Percentiles rank a stretch among this genome's conserved stretches.
phyloP scores from a whole-genome alignment of 1,140 invertebrate genomes.

The Paralvinella palmiformis region DNA sequence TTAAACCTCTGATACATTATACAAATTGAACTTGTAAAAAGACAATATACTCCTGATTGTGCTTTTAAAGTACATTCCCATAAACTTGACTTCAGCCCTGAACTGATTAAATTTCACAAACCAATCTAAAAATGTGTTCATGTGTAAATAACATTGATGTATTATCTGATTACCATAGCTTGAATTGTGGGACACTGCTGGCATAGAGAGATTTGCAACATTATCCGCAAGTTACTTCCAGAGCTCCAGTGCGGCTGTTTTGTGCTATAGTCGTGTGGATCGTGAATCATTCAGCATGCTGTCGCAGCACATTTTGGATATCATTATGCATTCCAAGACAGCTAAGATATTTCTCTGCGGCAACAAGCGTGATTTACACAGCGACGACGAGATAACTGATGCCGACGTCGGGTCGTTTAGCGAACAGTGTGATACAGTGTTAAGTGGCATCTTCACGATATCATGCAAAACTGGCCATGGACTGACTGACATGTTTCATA shows the following conservation, averaged over 20 bases:
- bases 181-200: constrained; percentile 88
- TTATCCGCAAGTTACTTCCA: constrained; percentile 90
- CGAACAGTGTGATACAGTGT: constrained; percentile 85
- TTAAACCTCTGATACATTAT: too few relatives aligned
- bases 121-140: too few relatives aligned
- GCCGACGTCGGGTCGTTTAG: constrained; percentile 85
- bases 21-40: too few relatives aligned
- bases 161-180: too few relatives aligned
- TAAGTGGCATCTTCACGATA: constrained; percentile 81
- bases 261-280: constrained; percentile 83
- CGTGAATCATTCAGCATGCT: constrained; percentile 82
- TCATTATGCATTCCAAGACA: constrained; percentile 86
- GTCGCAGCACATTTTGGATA: constrained; percentile 82
- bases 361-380: constrained; percentile 71
- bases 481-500: constrained; percentile 82
- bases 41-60: too few relatives aligned
- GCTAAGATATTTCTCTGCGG: constrained; percentile 89
- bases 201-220: constrained; percentile 88
- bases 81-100: too few relatives aligned
- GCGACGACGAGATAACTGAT: constrained; percentile 55
- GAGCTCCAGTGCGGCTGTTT: constrained; percentile 83
- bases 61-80: too few relatives aligned
- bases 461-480: constrained; percentile 84
- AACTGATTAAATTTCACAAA: too few relatives aligned
- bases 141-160: too few relatives aligned